These are phyloP conservation scores for Cryptocheilus praepositus DNA, from an alignment of 2,888 invertebrate species.

Conservation along the genomic window DNA sequence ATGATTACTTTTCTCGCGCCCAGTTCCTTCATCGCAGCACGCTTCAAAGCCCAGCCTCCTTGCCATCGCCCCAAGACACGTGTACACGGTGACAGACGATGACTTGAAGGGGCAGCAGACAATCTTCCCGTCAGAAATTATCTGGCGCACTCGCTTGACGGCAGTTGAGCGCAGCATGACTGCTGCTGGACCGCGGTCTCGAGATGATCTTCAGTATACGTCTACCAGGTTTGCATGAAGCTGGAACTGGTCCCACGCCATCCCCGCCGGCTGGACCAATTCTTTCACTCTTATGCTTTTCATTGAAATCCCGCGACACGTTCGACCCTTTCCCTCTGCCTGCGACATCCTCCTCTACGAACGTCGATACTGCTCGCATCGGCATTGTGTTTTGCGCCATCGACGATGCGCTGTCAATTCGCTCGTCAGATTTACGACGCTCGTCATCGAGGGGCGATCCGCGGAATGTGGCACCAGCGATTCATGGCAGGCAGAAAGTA, in stretches of 20 bases:
- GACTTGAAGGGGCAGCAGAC: too few species aligned
- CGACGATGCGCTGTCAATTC: too few species aligned
- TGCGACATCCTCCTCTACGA: background rate
- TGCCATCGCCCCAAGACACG: too few species aligned
- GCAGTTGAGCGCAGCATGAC: too few species aligned
- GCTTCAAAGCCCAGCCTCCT: too few species aligned
- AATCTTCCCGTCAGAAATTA: too few species aligned
- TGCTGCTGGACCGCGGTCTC: slow-evolving; percentile 53
- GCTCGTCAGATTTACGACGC: slow-evolving; percentile 29
- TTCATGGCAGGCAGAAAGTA: slow-evolving; percentile 53
- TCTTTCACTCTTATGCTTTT: slow-evolving; percentile 6
- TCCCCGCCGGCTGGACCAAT: background rate
- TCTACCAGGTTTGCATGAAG: slow-evolving; percentile 58
- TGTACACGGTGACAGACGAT: too few species aligned
- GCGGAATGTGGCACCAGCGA: slow-evolving; percentile 58
- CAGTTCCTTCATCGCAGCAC: too few species aligned
- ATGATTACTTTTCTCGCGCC: too few species aligned
- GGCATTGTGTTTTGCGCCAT: too few species aligned
- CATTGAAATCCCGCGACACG: background rate
- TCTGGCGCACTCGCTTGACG: too few species aligned
- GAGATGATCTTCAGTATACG: slow-evolving; percentile 69
- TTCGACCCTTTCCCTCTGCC: background rate
- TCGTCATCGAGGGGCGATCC: slow-evolving; percentile 51
- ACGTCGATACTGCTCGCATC: too few species aligned
- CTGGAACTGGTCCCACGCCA: slow-evolving; percentile 15